Base-by-base conservation (phyloP, 53 echinoderm and acorn worm genomes). In the Zoroaster sp. region DNA sequence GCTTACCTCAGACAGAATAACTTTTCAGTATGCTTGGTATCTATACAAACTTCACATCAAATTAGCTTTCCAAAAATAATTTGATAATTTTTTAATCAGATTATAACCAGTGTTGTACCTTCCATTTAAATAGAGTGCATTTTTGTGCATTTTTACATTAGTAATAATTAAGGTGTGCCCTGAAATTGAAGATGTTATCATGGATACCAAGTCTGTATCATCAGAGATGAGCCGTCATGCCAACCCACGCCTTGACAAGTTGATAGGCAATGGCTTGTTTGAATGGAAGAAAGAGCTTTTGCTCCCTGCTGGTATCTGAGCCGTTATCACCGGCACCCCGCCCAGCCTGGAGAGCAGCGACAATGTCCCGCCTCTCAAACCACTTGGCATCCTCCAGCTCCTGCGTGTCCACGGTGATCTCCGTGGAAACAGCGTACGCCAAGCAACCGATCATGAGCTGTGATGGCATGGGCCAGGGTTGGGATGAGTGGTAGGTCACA, bases 401-500 rank as follows among this genome's bases (percentile, higher is more conserved):
- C n/a, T 96, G 66, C 18, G 72, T 90, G 51, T 98, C 99, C 31
- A 96, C 89, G 40, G 93, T 93, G 88, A 98, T 98, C 40, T 88
- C 70, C 37, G 92, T 94, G 88, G 96, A 88, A 33, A 92, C 83
- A 42, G 96, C 99, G 73, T 92, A 87, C 83, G 91, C 96, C 40
- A 94, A 91, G 73, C 99, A 98, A 59, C 99, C 99, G 32, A 98
- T 96, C 99, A 98, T 98, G 54, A 98, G 91, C 46, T 94, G 94
- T 23, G 96, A 96, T 18, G 99, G 99, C 95, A 94, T 94, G 15
- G 99, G 99, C 99, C 99, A 98, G 11, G 99, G 99, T 52, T 98
- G 99, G 59, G 94, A 95, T 54, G 99, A 96, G 87, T 98, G 96
- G 78, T 98, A 98, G 35, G 83, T 80, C 30, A 98, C 99, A 23